Evolutionary conservation across 37 sponge, comb jelly and placozoan species (phyloP).

Genomic region (Ephydatia muelleri): DNA sequence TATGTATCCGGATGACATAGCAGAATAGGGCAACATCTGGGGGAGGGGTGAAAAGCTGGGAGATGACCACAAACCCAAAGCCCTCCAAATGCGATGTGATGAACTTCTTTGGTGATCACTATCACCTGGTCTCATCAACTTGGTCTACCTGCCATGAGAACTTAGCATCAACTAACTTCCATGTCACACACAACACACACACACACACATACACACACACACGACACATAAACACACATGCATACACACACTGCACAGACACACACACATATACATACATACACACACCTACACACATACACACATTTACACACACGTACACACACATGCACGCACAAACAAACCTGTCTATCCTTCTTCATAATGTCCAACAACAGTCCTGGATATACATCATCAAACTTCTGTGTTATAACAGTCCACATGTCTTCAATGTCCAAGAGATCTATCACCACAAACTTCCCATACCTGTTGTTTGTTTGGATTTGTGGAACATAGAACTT

Average conservation of each 20-base stretch:
- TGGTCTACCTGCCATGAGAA: slow-evolving; percentile 54
- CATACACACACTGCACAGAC: too few relatives aligned
- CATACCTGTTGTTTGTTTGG: slow-evolving; percentile 88
- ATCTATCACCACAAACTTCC: slow-evolving; percentile 88
- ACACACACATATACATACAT: too few relatives aligned
- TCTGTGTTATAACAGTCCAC: slow-evolving; percentile 58
- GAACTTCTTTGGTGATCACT: slow-evolving; percentile 67
- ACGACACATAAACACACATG: too few relatives aligned
- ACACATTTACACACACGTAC: not conserved
- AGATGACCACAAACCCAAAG: slow-evolving; percentile 72
- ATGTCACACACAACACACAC: too few relatives aligned
- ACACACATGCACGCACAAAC: not conserved
- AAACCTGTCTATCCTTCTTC: slow-evolving; percentile 57
- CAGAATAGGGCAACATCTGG: slow-evolving; percentile 36
- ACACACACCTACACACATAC: too few relatives aligned
- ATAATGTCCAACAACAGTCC: slow-evolving; percentile 59
- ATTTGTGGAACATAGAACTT: too few relatives aligned
- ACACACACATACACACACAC: not conserved
- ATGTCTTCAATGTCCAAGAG: slow-evolving; percentile 79
- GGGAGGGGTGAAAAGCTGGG: slow-evolving; percentile 69
- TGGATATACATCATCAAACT: slow-evolving; percentile 66
- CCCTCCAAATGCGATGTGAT: slow-evolving; percentile 57
- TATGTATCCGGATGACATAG: slow-evolving; percentile 58
- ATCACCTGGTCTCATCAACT: slow-evolving; percentile 62
- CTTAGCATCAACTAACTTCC: too few relatives aligned